Percentiles rank a stretch among this genome's conserved stretches.
Evolutionary conservation across 2,888 invertebrate species (phyloP).

Genomic region (Caradrina kadenii): DNA sequence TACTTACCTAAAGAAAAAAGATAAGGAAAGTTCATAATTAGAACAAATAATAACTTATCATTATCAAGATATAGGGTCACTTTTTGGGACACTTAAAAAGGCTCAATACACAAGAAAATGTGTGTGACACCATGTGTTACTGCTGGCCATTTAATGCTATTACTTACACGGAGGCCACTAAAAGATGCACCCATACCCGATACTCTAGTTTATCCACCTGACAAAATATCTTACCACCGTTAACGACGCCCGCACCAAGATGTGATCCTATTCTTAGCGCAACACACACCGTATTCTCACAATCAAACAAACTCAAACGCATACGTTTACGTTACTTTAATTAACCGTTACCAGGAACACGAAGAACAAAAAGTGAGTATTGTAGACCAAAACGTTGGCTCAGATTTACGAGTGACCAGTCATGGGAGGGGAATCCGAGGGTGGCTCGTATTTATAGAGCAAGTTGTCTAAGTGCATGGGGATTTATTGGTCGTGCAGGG

Average conservation of each 20-base stretch:
- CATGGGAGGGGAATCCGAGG: slow-evolving; percentile 76
- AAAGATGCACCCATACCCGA: not conserved
- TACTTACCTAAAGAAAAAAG: no score
- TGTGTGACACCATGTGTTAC: not conserved
- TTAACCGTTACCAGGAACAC: slow-evolving; percentile 66
- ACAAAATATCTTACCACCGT: slow-evolving; percentile 19
- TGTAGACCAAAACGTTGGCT: slow-evolving; percentile 58
- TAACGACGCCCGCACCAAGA: slow-evolving; percentile 17
- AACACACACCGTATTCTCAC: slow-evolving; percentile 13
- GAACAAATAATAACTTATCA: no score
- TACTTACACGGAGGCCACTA: not conserved
- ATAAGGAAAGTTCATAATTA: no score
- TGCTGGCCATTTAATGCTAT: not conserved
- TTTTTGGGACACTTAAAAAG: not conserved
- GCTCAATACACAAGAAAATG: not conserved
- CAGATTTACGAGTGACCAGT: slow-evolving; percentile 72
- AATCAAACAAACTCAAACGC: slow-evolving; percentile 40
- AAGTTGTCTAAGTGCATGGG: slow-evolving; percentile 63
- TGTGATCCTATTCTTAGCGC: slow-evolving; percentile 36
- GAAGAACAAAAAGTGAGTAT: slow-evolving; percentile 50
- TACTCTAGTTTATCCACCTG: slow-evolving; percentile 9
- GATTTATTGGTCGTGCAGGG: slow-evolving; percentile 60
- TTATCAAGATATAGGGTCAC: not conserved
- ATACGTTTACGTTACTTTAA: slow-evolving; percentile 56
- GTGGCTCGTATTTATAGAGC: slow-evolving; percentile 75